Percentiles rank a stretch among this genome's conserved stretches.
Evolutionary conservation across 2,888 invertebrate species (phyloP).

Genomic region (Nemotelus pantherinus): DNA sequence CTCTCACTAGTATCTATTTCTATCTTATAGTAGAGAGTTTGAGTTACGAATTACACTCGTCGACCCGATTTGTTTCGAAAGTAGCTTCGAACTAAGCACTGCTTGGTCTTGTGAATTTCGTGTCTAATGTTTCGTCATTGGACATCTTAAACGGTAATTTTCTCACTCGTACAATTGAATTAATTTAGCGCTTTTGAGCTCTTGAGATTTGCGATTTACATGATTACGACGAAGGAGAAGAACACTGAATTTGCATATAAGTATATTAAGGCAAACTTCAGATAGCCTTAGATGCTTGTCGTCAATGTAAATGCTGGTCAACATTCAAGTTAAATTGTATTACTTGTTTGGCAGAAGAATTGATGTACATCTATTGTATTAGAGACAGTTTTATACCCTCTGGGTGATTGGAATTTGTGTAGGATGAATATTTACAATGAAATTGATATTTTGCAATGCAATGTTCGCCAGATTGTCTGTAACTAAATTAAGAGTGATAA

Average conservation of each 20-base stretch:
- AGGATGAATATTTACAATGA: too few relatives aligned
- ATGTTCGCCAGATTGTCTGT: too few relatives aligned
- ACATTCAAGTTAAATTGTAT: too few relatives aligned
- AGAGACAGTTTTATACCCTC: too few relatives aligned
- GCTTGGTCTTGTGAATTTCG: background rate
- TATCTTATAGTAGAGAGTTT: background rate
- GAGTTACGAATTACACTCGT: background rate
- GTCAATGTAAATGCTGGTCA: too few relatives aligned
- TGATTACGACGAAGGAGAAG: background rate
- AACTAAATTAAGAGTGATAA: too few relatives aligned
- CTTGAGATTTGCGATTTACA: constrained; percentile 6
- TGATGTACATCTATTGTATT: too few relatives aligned
- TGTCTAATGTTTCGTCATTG: constrained; percentile 27
- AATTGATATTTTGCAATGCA: too few relatives aligned
- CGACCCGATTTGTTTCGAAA: constrained; percentile 41
- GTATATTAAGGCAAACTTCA: too few relatives aligned
- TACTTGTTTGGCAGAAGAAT: too few relatives aligned
- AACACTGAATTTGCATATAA: background rate
- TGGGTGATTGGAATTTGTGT: too few relatives aligned
- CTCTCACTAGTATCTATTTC: background rate
- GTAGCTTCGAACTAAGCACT: constrained; percentile 27
- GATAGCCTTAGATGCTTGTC: too few relatives aligned
- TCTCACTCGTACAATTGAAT: constrained; percentile 43
- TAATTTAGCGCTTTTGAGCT: constrained; percentile 29
- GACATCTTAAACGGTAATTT: constrained; percentile 40